phyloP scores from a whole-genome alignment of 2,113 vertebrate genomes.

The Ammospiza caudacuta region DNA sequence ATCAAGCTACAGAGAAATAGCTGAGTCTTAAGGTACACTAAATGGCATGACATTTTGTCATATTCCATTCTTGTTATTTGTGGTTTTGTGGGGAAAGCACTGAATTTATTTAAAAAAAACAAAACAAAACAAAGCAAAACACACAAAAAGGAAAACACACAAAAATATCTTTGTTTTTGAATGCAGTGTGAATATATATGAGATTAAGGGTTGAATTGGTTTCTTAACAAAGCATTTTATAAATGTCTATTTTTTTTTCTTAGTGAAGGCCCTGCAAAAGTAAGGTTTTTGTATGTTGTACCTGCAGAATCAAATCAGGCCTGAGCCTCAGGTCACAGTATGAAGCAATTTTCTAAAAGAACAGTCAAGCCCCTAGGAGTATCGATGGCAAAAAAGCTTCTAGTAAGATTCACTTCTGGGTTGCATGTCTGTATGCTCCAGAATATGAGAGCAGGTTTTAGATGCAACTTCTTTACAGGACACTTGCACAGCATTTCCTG shows the following conservation, averaged over 20 bases:
- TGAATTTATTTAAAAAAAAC: background rate
- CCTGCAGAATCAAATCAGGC: background rate
- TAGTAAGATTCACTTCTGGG: background rate
- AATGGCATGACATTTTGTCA: background rate
- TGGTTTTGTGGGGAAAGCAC: background rate
- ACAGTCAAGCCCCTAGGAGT: background rate
- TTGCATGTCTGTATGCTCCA: background rate
- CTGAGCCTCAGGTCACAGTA: background rate
- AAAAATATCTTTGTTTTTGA: background rate
- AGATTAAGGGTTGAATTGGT: background rate
- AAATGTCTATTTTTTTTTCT: background rate
- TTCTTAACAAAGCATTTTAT: background rate
- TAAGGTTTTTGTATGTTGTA: background rate
- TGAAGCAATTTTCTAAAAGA: background rate
- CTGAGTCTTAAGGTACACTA: background rate
- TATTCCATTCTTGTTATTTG: background rate
- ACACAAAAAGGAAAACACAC: background rate
- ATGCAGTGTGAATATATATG: background rate
- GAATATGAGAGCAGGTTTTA: background rate
- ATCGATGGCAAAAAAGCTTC: background rate
- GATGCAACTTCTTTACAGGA: background rate
- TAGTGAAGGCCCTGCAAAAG: background rate
- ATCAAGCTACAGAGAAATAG: background rate
- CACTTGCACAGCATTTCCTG: background rate
- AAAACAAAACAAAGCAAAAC: background rate